A percentile compares a stretch with the other conserved stretches of the same genome.
These are phyloP conservation scores for Rhogogaster chlorosoma DNA, from an alignment of 2,888 invertebrate species.

Conservation along the genomic window DNA sequence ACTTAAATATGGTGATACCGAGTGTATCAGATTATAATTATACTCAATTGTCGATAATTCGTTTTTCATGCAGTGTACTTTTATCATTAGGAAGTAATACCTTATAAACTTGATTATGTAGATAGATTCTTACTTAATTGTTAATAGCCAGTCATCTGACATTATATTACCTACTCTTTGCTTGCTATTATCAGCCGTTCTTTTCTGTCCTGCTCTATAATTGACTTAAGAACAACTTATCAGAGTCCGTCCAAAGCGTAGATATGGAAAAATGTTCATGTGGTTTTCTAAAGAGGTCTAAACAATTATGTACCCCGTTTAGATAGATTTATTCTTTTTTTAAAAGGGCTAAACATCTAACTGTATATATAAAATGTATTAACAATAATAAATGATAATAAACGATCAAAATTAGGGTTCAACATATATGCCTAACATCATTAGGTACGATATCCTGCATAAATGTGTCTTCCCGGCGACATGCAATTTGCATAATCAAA, in stretches of 20 bases:
- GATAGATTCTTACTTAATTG: slow-evolving; percentile 48
- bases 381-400: slow-evolving; percentile 43
- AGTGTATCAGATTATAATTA: not conserved
- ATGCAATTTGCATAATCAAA: too few species aligned
- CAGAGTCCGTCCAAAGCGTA: slow-evolving; percentile 74
- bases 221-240: slow-evolving; percentile 63
- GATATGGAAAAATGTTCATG: slow-evolving; percentile 48
- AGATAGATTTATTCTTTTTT: slow-evolving; percentile 20
- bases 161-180: slow-evolving; percentile 24
- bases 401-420: not conserved
- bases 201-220: slow-evolving; percentile 19
- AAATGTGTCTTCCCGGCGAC: not conserved
- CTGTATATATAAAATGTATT: slow-evolving; percentile 26
- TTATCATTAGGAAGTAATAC: slow-evolving; percentile 24
- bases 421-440: not conserved
- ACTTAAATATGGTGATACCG: slow-evolving; percentile 40
- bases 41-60: slow-evolving; percentile 3
- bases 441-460: not conserved
- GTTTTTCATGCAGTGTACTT: slow-evolving; percentile 39
- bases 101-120: slow-evolving; percentile 8
- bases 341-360: slow-evolving; percentile 23
- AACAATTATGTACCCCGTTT: slow-evolving; percentile 4
- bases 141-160: slow-evolving; percentile 37
- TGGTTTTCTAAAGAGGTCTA: not conserved
- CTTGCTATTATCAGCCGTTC: slow-evolving; percentile 36